Percentiles rank a stretch among this genome's conserved stretches.
phyloP scores from a whole-genome alignment of 2,113 vertebrate species.

The Colinus virginianus region DNA sequence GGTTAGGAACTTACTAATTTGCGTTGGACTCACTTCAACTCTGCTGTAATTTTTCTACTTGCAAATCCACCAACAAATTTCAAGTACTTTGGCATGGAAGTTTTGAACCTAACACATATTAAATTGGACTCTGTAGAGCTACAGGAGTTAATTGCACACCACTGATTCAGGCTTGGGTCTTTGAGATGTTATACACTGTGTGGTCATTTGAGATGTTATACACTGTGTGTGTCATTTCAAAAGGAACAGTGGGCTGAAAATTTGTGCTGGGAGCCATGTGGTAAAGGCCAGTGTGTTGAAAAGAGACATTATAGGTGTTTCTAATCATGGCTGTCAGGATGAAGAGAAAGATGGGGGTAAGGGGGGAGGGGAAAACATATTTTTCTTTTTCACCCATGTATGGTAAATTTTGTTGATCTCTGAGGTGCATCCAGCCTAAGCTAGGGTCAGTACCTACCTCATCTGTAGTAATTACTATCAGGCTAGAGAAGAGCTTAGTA shows the following conservation, averaged over 20 bases:
- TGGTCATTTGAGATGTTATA: not conserved
- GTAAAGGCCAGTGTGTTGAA: not conserved
- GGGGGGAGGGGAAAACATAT: not conserved
- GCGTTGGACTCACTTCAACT: not conserved
- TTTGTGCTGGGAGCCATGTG: not conserved
- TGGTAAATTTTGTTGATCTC: not conserved
- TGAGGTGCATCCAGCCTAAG: not conserved
- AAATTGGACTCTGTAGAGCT: not conserved
- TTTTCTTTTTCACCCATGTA: not conserved
- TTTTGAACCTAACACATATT: not conserved
- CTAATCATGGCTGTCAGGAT: not conserved
- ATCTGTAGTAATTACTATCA: not conserved
- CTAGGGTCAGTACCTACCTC: not conserved
- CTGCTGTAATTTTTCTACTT: not conserved
- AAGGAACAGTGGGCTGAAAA: not conserved
- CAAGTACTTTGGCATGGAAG: not conserved
- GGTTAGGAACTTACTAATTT: not conserved
- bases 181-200: not conserved
- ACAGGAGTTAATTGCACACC: not conserved
- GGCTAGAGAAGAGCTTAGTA: not conserved
- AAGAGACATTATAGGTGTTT: not conserved
- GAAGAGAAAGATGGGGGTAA: not conserved
- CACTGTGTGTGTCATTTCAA: not conserved
- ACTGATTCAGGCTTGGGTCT: not conserved
- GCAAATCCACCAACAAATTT: not conserved